A percentile compares a stretch with the other conserved stretches of the same genome.
These are phyloP conservation scores for Sebastes cheni DNA, from an alignment of 2,797 vertebrate species.

Conservation along the genomic window DNA sequence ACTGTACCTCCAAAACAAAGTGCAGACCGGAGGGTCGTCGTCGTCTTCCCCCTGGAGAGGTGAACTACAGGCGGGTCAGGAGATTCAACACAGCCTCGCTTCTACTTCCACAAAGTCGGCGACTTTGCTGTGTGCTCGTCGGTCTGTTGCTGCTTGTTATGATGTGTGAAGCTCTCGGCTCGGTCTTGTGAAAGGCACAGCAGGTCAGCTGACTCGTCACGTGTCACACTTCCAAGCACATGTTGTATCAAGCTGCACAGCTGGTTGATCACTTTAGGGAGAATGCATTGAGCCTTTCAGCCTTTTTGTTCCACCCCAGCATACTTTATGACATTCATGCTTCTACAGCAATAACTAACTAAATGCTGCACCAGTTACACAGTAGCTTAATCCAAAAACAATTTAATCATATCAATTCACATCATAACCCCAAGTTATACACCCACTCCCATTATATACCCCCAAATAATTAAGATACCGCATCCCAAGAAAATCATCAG, in stretches of 20 bases:
- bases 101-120: background rate
- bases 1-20: conserved; percentile 2
- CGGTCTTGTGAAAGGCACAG: background rate
- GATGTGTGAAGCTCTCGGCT: background rate
- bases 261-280: background rate
- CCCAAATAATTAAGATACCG: too few species aligned
- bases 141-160: background rate
- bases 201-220: conserved; percentile 77
- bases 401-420: background rate
- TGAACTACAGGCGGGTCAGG: background rate
- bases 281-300: background rate
- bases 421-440: background rate
- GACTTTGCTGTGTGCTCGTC: background rate
- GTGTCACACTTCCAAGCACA: background rate
- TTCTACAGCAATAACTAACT: background rate
- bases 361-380: background rate
- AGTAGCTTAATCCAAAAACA: background rate
- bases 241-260: background rate
- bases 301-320: background rate
- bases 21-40: too few species aligned
- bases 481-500: background rate
- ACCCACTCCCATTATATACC: background rate
- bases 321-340: background rate
- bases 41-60: background rate
- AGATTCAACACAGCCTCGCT: rapidly evolving